These are phyloP conservation scores for Lycia hirtaria DNA, from an alignment of 2,888 invertebrate genomes.

Conservation along the genomic window DNA sequence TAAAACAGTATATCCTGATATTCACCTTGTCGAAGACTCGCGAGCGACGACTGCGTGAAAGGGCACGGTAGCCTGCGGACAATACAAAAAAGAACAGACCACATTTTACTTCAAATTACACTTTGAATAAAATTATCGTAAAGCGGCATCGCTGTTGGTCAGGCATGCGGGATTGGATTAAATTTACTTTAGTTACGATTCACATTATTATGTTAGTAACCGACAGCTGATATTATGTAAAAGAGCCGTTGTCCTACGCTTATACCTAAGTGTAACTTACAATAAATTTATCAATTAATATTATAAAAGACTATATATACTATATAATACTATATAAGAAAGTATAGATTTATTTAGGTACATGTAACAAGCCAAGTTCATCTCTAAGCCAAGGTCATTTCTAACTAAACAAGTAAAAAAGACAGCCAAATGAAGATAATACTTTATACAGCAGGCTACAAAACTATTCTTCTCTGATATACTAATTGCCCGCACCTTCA, in stretches of 20 bases:
- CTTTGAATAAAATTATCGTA: conserved; percentile 28
- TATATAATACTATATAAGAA: too few relatives aligned
- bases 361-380: too few relatives aligned
- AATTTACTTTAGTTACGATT: conserved; percentile 10
- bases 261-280: not conserved
- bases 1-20: conserved; percentile 50
- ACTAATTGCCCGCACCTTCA: too few relatives aligned
- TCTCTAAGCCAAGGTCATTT: too few relatives aligned
- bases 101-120: conserved; percentile 21
- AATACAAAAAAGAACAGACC: conserved; percentile 49
- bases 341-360: too few relatives aligned
- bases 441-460: too few relatives aligned
- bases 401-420: too few relatives aligned
- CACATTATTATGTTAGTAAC: not conserved
- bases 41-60: conserved; percentile 92
- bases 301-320: too few relatives aligned
- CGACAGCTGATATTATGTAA: conserved; percentile 12
- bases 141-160: conserved; percentile 16
- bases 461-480: too few relatives aligned
- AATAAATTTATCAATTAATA: too few relatives aligned
- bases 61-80: conserved; percentile 91
- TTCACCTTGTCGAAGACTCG: conserved; percentile 91
- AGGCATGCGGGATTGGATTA: conserved; percentile 18
- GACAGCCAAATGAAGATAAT: too few relatives aligned
- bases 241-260: not conserved